Evolutionary conservation across 2,113 vertebrate genomes (phyloP).

Genomic region (Cebidichthys violaceus): DNA sequence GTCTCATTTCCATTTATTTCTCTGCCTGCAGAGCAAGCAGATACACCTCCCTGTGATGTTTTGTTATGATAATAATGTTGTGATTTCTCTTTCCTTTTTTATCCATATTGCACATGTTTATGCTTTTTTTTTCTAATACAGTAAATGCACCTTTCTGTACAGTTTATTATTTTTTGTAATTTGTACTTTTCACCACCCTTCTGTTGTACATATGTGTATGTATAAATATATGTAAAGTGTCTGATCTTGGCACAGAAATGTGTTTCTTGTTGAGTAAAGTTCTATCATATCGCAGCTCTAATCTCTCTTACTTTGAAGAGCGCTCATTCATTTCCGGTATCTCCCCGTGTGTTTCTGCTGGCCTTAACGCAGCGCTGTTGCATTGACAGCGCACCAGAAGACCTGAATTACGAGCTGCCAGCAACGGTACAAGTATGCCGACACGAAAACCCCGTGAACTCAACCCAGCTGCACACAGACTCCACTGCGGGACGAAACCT

Average conservation of each 20-base stretch:
- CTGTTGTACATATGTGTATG: too few relatives aligned
- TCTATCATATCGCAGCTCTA: not conserved
- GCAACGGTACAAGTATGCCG: not conserved
- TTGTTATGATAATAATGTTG: not conserved
- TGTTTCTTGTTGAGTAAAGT: accelerated
- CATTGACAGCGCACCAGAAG: not conserved
- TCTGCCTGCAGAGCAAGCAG: not conserved
- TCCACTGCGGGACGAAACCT: not conserved
- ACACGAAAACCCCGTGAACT: not conserved
- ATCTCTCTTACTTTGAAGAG: constrained; percentile 22
- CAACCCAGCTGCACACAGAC: not conserved
- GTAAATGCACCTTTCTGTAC: not conserved
- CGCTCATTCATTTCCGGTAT: constrained; percentile 39
- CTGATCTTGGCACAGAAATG: too few relatives aligned
- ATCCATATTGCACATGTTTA: not conserved
- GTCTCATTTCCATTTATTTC: not conserved
- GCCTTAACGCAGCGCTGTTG: constrained; percentile 23
- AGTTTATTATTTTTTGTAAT: not conserved
- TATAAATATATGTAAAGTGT: too few relatives aligned
- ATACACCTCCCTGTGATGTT: not conserved
- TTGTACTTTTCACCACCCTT: not conserved
- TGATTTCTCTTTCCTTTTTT: not conserved
- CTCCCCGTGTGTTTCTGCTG: accelerated
- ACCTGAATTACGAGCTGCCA: not conserved
- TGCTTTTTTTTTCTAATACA: not conserved